Evolutionary conservation across 35 echinoderm and acorn worm genomes (phyloP).

Genomic region (Apostichopus japonicus): DNA sequence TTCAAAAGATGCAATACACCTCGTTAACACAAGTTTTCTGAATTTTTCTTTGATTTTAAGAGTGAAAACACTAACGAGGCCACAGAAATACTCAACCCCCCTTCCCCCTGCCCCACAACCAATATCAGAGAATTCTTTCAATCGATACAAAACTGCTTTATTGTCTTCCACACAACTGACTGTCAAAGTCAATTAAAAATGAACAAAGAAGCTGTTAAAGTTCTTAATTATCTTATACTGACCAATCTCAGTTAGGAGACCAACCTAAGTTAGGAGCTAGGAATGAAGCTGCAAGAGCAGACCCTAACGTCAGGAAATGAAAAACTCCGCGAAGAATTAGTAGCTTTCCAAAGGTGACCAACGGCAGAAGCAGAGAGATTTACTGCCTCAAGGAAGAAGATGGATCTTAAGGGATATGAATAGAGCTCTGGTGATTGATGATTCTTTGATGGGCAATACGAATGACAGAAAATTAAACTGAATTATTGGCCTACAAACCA

Average conservation of each 20-base stretch:
- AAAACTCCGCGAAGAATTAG: not conserved
- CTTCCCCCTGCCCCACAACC: no score
- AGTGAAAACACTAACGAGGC: no score
- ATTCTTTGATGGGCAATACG: not conserved
- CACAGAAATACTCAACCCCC: no score
- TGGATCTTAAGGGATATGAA: not conserved
- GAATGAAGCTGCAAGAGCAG: not conserved
- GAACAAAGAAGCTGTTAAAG: not conserved
- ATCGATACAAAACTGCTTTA: not conserved
- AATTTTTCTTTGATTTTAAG: no score
- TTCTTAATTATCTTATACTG: not conserved
- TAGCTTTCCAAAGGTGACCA: slow-evolving; percentile 7
- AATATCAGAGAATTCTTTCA: no score
- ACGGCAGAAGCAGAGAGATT: not conserved
- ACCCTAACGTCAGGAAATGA: slow-evolving; percentile 8
- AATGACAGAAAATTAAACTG: not conserved
- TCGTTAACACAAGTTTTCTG: no score
- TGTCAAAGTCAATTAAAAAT: not conserved
- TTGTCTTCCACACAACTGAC: not conserved
- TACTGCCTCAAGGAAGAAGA: not conserved
- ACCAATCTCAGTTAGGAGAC: not conserved
- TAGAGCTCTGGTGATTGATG: not conserved
- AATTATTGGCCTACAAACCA: not conserved
- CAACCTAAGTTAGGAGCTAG: not conserved
- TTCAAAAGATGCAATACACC: no score